Base-by-base conservation (phyloP, 1,140 invertebrate species). In the Drosophila sproati region DNA sequence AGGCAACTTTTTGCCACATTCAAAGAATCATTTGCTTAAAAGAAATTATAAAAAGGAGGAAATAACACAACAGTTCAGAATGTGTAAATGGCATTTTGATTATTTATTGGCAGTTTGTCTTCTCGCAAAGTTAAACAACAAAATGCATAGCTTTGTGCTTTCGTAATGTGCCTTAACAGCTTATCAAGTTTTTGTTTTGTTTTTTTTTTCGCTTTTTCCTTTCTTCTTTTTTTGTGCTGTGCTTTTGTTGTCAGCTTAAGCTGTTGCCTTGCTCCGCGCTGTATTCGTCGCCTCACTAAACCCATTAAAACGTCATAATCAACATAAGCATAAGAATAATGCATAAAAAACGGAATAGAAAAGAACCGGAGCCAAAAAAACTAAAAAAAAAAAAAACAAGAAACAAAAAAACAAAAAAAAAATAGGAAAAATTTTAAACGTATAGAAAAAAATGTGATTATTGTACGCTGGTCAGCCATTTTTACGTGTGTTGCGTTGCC, bases 271-370 rank as follows among this genome's bases (percentile, higher is more conserved):
- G 48, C 35, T 20, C 50, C 41, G 56, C 51, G 28, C 32, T 63
- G 63, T 41, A 41, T 45, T 56, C 63, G 41, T 70, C 73, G 83
- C 76, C 82, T 82, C 80, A 82, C 76, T 82, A 79, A 88, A 80
- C 76, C 83, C 83, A 87, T 87, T 87, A 87, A 87, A 87, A 88
- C 82, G 80, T 87, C 82, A 87, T 87, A 88, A 87, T 86, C 82
- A 87, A 87, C 82, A 87, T 87, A 88, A 87, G 82, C 83, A 82
- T 82, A 82, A 73, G 74, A 66, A 82, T 79, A 86, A 86, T 86
- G 82, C 81, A 85, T 64, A 72, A 32, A 48, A 54, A 60, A 37
- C 28, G 6, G 29, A 32, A 37, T 45, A 37, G 55, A 35, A 28
- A 50, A 4, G 5, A 32, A 62, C 29, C 8, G 39, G 59, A 51